Conservation (phyloP, 2,797 vertebrate genomes). For the Takifugu ocellatus region DNA sequence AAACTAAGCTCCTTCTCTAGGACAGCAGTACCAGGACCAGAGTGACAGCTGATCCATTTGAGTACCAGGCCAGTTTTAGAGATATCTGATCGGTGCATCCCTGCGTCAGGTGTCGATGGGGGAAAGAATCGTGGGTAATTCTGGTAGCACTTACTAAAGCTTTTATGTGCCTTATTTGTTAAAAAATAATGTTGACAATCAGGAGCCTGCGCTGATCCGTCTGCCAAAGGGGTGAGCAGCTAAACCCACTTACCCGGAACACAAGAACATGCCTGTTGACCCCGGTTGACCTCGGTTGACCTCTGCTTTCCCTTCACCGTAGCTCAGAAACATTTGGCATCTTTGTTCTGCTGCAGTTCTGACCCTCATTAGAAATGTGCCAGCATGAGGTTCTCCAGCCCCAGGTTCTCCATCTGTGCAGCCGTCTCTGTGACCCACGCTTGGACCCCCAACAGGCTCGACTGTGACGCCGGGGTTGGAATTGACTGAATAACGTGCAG, state of each 20-base stretch:
- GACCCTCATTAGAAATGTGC: conserved; percentile 67
- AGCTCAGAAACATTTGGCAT: background rate
- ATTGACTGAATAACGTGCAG: conserved; percentile 72
- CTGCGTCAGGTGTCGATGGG: conserved; percentile 13
- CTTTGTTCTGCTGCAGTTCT: conserved; percentile 16
- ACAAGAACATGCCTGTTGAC: conserved; percentile 30
- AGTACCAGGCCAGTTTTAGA: too few species aligned
- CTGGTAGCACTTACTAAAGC: conserved; percentile 66
- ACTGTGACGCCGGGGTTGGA: conserved; percentile 35
- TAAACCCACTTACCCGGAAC: conserved; percentile 40
- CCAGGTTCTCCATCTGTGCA: conserved; percentile 17
- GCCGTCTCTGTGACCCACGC: background rate
- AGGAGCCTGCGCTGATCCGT: conserved; percentile 35
- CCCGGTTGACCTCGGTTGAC: conserved; percentile 1
- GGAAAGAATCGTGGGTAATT: conserved; percentile 28
- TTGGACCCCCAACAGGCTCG: conserved; percentile 6
- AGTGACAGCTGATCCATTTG: too few species aligned
- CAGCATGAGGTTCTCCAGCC: conserved; percentile 32
- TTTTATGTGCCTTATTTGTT: conserved; percentile 59
- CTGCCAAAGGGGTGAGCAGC: conserved; percentile 58
- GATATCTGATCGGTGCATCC: too few species aligned
- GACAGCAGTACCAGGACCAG: too few species aligned
- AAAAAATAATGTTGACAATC: conserved; percentile 15
- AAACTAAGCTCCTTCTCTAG: too few species aligned
- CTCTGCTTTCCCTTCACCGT: background rate